These are phyloP conservation scores for Caenorhabditis sinica DNA, from an alignment of 2,888 invertebrate species.

Conservation along the genomic window DNA sequence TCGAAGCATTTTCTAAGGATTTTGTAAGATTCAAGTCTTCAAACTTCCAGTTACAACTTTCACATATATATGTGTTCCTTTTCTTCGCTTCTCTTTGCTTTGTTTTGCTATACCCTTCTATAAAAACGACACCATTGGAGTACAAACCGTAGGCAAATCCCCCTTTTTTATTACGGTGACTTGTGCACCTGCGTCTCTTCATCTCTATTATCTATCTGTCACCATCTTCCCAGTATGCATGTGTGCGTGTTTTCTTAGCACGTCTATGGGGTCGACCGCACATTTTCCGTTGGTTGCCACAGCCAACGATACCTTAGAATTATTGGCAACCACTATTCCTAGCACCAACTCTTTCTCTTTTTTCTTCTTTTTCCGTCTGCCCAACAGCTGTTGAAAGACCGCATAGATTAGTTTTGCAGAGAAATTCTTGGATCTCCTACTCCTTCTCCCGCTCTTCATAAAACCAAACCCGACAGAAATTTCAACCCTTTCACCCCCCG, in stretches of 20 bases:
- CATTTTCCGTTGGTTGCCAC: slow-evolving; percentile 52
- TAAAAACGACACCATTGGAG: background rate
- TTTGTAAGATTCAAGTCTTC: background rate
- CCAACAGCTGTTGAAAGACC: slow-evolving; percentile 18
- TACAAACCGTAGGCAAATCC: background rate
- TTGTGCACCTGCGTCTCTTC: slow-evolving; percentile 31
- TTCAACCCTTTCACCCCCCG: slow-evolving; percentile 27
- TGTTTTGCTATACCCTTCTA: no score
- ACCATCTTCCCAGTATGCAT: slow-evolving; percentile 30
- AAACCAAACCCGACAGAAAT: slow-evolving; percentile 42
- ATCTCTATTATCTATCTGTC: slow-evolving; percentile 15
- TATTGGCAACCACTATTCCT: slow-evolving; percentile 36
- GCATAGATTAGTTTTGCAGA: slow-evolving; percentile 14
- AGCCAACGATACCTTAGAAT: slow-evolving; percentile 49
- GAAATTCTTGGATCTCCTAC: slow-evolving; percentile 4
- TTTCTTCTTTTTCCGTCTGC: background rate
- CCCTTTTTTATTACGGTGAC: slow-evolving; percentile 50
- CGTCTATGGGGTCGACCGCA: slow-evolving; percentile 29
- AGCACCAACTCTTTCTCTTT: slow-evolving; percentile 27
- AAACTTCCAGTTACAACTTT: no score
- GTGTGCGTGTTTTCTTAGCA: slow-evolving; percentile 45
- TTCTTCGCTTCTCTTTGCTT: background rate
- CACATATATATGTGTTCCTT: no score
- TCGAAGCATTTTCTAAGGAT: no score
- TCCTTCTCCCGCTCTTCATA: slow-evolving; percentile 20